Percentiles rank a stretch among this genome's conserved stretches.
Evolutionary conservation across 2,888 invertebrate species (phyloP).

Genomic region (Cheilosia urbana): DNA sequence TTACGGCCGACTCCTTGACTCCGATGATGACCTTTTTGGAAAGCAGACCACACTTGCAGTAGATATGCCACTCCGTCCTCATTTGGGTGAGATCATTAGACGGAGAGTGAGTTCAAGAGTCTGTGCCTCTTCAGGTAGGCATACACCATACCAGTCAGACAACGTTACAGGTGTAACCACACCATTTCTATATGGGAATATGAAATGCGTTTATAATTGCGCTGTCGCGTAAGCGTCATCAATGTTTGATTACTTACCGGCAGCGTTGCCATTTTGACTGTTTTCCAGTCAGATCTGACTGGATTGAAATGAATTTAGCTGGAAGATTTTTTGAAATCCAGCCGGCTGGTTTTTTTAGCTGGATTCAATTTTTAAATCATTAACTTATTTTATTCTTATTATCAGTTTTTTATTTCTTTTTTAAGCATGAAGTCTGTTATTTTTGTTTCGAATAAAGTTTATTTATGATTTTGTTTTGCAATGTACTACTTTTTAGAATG

Average conservation of each 20-base stretch:
- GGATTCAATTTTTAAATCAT: too few relatives aligned
- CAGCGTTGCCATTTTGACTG: too few relatives aligned
- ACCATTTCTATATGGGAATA: slow-evolving; percentile 31
- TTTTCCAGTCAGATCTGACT: too few relatives aligned
- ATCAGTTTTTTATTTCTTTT: too few relatives aligned
- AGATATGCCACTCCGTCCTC: slow-evolving; percentile 52
- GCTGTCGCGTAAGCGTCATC: slow-evolving; percentile 42
- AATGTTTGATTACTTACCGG: slow-evolving; percentile 52
- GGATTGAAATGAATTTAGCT: too few relatives aligned
- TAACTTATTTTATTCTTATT: too few relatives aligned
- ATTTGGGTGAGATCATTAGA: slow-evolving; percentile 71
- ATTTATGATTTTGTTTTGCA: too few relatives aligned
- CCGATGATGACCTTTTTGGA: slow-evolving; percentile 66
- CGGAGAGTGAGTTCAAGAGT: slow-evolving; percentile 63
- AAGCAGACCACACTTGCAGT: slow-evolving; percentile 43
- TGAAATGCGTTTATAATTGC: slow-evolving; percentile 66
- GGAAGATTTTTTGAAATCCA: too few relatives aligned
- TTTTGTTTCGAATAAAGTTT: too few relatives aligned
- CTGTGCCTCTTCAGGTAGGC: slow-evolving; percentile 25
- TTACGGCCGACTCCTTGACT: slow-evolving; percentile 58
- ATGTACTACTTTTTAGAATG: too few relatives aligned
- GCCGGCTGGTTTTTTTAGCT: too few relatives aligned
- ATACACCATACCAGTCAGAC: background rate
- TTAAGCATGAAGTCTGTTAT: too few relatives aligned
- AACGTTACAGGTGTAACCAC: slow-evolving; percentile 56